Conservation (phyloP, 2,113 vertebrate genomes). For the Acrocephalus kingi region DNA sequence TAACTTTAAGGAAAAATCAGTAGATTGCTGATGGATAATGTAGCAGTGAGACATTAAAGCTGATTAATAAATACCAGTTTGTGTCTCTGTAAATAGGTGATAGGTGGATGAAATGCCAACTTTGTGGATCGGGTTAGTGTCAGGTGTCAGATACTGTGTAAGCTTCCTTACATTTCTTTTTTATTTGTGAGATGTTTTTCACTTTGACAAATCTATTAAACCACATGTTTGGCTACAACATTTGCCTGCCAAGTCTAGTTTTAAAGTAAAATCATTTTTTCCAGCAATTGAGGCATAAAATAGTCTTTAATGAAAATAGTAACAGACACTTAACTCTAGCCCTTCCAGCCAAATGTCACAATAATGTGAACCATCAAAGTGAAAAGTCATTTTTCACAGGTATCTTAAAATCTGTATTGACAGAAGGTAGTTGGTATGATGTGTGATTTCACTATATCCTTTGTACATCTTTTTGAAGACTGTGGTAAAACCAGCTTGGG, state of each 20-base stretch:
- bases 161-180: neutral
- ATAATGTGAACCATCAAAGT: slow-evolving; percentile 7
- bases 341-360: slow-evolving; percentile 19
- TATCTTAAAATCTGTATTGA: neutral
- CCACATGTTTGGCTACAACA: neutral
- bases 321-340: slow-evolving; percentile 37
- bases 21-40: neutral
- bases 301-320: neutral
- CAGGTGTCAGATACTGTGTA: neutral
- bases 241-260: slow-evolving; percentile 15
- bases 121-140: neutral
- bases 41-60: neutral
- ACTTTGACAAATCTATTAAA: neutral
- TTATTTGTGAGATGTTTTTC: neutral
- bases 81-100: neutral
- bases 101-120: neutral
- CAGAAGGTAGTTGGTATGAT: neutral
- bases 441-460: neutral
- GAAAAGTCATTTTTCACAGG: slow-evolving; percentile 15
- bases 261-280: neutral
- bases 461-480: neutral
- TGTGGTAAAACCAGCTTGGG: neutral
- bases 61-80: neutral
- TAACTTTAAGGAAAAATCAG: neutral
- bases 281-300: slow-evolving; percentile 1